Evolutionary conservation across 1,140 invertebrate genomes (phyloP).

Genomic region (Aphelenchoides fujianensis): DNA sequence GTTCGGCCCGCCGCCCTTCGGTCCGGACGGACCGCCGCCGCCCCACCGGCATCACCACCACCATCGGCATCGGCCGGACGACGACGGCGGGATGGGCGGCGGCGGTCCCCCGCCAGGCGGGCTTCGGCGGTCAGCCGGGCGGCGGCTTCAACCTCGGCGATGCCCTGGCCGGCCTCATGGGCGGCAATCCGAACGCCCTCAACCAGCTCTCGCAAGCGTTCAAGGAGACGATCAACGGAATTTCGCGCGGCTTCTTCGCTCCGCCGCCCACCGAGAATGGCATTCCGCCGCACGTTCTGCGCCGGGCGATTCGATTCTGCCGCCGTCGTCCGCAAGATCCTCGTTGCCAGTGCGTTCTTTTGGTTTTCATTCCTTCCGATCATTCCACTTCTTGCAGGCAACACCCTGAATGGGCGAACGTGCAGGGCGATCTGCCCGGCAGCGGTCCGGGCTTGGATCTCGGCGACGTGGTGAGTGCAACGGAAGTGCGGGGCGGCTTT

Average conservation of each 20-base stretch:
- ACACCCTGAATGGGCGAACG: constrained; percentile 25
- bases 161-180: background rate
- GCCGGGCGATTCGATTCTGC: constrained; percentile 25
- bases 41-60: background rate
- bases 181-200: background rate
- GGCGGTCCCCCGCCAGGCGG: background rate
- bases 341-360: constrained; percentile 26
- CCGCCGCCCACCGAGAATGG: constrained; percentile 19
- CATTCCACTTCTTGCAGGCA: constrained; percentile 10
- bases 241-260: constrained; percentile 11
- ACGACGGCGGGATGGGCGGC: background rate
- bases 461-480: background rate
- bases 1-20: background rate
- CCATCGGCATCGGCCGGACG: background rate
- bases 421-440: constrained; percentile 12
- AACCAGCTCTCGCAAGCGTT: background rate
- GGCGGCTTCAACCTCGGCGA: constrained; percentile 3
- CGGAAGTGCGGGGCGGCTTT: too few species aligned
- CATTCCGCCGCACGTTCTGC: constrained; percentile 31
- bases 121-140: background rate
- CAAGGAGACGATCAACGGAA: constrained; percentile 1
- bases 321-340: constrained; percentile 20
- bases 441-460: background rate
- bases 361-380: background rate
- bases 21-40: background rate